A percentile compares a stretch with the other conserved stretches of the same genome.
These are phyloP conservation scores for Calidris pugnax DNA, from an alignment of 2,113 vertebrate genomes.

Conservation along the genomic window DNA sequence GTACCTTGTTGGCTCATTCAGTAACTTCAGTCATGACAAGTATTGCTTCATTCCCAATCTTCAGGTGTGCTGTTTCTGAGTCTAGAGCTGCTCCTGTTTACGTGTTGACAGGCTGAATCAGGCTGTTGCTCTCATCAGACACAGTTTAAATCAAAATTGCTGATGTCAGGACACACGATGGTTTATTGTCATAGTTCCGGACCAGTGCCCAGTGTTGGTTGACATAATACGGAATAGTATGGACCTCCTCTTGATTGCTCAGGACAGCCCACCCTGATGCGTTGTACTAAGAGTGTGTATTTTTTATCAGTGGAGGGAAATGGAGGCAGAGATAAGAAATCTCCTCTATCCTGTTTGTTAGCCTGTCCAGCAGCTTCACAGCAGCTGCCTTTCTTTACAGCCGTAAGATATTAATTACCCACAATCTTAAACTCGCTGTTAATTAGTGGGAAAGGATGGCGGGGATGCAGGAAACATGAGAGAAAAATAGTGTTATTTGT, in stretches of 20 bases:
- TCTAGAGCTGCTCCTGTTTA: not conserved
- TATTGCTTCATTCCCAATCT: not conserved
- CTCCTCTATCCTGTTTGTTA: not conserved
- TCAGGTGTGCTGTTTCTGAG: not conserved
- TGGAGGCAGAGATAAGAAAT: not conserved
- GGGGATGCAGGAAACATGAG: not conserved
- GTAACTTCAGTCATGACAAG: not conserved
- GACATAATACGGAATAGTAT: not conserved
- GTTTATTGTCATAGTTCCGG: not conserved
- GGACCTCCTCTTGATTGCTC: not conserved
- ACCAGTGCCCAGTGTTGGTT: not conserved
- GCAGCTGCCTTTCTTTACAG: not conserved
- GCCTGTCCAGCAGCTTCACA: not conserved
- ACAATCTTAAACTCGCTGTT: not conserved
- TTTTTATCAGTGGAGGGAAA: not conserved
- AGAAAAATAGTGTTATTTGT: not conserved
- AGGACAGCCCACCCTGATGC: not conserved
- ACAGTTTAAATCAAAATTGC: not conserved
- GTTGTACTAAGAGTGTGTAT: not conserved
- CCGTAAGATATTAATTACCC: not conserved
- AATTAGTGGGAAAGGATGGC: not conserved
- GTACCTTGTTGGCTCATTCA: not conserved
- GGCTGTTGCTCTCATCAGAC: not conserved
- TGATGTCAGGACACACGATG: not conserved
- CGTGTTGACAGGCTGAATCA: not conserved